These are phyloP conservation scores for Nephila pilipes DNA, from an alignment of 1,140 invertebrate species.

Conservation along the genomic window DNA sequence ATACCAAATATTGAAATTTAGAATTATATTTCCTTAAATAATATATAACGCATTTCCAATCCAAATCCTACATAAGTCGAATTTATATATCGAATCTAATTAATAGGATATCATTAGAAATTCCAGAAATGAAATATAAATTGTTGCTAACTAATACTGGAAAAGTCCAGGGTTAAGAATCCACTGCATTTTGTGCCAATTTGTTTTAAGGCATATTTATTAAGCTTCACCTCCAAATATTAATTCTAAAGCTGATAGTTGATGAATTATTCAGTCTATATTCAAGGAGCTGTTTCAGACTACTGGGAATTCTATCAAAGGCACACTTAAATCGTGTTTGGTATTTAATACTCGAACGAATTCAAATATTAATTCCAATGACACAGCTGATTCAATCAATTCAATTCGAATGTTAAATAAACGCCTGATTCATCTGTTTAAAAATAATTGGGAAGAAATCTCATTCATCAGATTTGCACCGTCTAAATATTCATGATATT, in stretches of 20 bases:
- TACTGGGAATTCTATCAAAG: not conserved
- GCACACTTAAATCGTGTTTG: not conserved
- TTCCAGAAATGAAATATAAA: not conserved
- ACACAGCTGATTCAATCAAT: conserved; percentile 5
- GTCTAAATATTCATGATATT: conserved; percentile 7
- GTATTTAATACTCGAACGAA: conserved; percentile 6
- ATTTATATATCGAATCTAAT: not conserved
- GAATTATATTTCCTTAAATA: not conserved
- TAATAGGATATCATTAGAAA: not conserved
- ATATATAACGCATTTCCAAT: not conserved
- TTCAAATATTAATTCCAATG: conserved; percentile 10
- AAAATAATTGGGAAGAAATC: conserved; percentile 27
- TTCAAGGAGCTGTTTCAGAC: not conserved
- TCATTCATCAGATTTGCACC: not conserved
- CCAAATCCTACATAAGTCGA: not conserved
- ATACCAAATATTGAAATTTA: not conserved
- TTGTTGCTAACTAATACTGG: not conserved
- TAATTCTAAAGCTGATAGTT: not conserved
- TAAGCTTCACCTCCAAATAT: conserved; percentile 3
- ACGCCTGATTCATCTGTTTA: not conserved
- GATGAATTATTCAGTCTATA: conserved; percentile 19
- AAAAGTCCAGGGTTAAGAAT: not conserved
- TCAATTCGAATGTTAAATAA: not conserved
- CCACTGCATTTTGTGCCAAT: too few species aligned
- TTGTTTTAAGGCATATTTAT: conserved; percentile 22